Percentiles rank a stretch among this genome's conserved stretches.
Conservation (phyloP, 2,797 vertebrate species). For the Sebastes steindachneri region DNA sequence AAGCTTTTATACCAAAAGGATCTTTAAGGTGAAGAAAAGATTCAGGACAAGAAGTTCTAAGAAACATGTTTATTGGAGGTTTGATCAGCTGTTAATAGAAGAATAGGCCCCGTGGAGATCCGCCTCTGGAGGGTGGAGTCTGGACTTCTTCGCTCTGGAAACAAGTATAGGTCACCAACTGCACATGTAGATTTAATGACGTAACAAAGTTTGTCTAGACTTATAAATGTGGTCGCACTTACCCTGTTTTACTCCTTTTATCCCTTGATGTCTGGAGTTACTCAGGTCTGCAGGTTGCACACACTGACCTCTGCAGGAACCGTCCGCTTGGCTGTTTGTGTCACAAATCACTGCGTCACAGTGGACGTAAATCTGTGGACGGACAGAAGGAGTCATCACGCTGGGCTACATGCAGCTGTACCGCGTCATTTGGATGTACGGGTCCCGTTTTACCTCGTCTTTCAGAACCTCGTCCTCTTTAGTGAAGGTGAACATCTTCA, state of each 20-base stretch:
- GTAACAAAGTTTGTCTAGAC: background rate
- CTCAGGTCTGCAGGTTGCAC: background rate
- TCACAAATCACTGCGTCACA: conserved; percentile 87
- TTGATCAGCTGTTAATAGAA: conserved; percentile 36
- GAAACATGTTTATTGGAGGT: background rate
- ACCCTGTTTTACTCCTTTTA: conserved; percentile 41
- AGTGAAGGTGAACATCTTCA: conserved; percentile 87
- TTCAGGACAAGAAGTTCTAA: background rate
- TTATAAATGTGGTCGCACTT: background rate
- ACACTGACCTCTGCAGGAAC: conserved; percentile 80
- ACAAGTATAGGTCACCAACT: background rate
- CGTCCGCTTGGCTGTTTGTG: conserved; percentile 43
- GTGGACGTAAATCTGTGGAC: conserved; percentile 86
- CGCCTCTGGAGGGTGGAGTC: background rate
- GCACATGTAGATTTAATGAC: background rate
- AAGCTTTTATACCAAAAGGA: background rate
- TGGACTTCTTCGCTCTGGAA: conserved; percentile 70
- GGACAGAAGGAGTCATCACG: background rate
- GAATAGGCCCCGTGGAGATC: conserved; percentile 81
- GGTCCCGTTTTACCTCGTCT: conserved; percentile 74
- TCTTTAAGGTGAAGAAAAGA: background rate
- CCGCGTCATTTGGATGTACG: background rate
- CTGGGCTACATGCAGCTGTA: background rate
- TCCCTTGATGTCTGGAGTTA: background rate
- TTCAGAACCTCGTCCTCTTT: conserved; percentile 59